A percentile compares a stretch with the other conserved stretches of the same genome.
Evolutionary conservation across 2,113 vertebrate genomes (phyloP).

Genomic region (Leptocoma aspasia): DNA sequence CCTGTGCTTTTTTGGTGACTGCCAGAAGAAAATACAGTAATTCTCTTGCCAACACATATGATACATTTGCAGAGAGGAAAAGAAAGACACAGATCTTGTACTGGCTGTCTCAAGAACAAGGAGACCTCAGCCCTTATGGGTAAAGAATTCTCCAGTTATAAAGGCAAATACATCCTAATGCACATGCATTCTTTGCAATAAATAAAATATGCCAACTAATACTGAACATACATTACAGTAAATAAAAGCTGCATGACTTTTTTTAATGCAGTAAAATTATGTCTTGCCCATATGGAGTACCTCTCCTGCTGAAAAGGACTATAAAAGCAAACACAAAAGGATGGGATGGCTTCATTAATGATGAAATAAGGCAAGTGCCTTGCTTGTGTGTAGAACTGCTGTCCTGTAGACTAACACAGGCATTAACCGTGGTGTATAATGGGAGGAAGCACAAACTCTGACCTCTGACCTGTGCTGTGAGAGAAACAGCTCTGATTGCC

Average conservation of each 20-base stretch:
- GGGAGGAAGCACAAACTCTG: not conserved
- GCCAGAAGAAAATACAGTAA: not conserved
- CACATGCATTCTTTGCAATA: not conserved
- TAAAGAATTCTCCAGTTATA: not conserved
- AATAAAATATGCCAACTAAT: not conserved
- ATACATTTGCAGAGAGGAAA: not conserved
- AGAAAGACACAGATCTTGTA: not conserved
- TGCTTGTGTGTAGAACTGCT: not conserved
- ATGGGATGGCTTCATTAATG: not conserved
- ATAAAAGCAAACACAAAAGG: not conserved
- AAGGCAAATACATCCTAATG: not conserved
- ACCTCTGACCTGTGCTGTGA: not conserved
- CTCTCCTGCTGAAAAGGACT: not conserved
- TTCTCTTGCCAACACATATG: not conserved
- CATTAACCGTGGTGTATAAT: not conserved
- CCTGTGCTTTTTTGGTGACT: not conserved
- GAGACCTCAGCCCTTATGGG: not conserved
- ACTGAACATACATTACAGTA: not conserved
- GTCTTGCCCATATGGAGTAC: not conserved
- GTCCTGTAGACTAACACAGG: not conserved
- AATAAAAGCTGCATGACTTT: not conserved
- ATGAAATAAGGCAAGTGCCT: not conserved
- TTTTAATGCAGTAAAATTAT: not conserved
- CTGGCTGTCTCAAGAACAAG: not conserved
- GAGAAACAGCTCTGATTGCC: not conserved